Evolutionary conservation across 2,888 invertebrate genomes (phyloP).

Genomic region (Onchidella celtica): DNA sequence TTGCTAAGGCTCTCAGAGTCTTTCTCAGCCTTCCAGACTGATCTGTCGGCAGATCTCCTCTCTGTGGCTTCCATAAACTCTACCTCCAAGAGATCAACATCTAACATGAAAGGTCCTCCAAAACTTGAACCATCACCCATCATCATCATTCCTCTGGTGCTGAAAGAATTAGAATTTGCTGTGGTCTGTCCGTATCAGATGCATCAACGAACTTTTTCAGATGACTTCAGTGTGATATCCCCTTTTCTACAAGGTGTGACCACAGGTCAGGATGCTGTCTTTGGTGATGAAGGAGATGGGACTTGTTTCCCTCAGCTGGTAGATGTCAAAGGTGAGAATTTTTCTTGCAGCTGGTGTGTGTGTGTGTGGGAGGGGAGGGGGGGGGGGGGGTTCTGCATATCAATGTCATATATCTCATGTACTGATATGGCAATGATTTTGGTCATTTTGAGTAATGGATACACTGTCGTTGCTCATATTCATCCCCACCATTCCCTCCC

Average conservation of each 20-base stretch:
- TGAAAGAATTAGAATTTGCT: constrained; percentile 92
- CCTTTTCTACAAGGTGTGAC: constrained; percentile 40
- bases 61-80: constrained; percentile 81
- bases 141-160: constrained; percentile 84
- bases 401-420: too few relatives aligned
- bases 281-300: constrained; percentile 47
- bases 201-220: constrained; percentile 57
- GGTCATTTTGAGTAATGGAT: too few relatives aligned
- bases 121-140: constrained; percentile 10
- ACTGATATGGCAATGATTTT: too few relatives aligned
- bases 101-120: not conserved
- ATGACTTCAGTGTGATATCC: constrained; percentile 55
- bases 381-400: too few relatives aligned
- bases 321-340: constrained; percentile 35
- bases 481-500: too few relatives aligned
- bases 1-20: constrained; percentile 91
- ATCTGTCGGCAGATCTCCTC: constrained; percentile 80
- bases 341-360: too few relatives aligned
- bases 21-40: constrained; percentile 79
- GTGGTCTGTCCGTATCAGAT: constrained; percentile 83
- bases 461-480: too few relatives aligned
- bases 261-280: constrained; percentile 48
- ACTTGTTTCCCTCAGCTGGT: constrained; percentile 44
- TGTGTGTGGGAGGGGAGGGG: too few relatives aligned
- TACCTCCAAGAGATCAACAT: constrained; percentile 25